Conservation (phyloP, 2,113 vertebrate species). For the Brachyhypopomus gauderio region DNA sequence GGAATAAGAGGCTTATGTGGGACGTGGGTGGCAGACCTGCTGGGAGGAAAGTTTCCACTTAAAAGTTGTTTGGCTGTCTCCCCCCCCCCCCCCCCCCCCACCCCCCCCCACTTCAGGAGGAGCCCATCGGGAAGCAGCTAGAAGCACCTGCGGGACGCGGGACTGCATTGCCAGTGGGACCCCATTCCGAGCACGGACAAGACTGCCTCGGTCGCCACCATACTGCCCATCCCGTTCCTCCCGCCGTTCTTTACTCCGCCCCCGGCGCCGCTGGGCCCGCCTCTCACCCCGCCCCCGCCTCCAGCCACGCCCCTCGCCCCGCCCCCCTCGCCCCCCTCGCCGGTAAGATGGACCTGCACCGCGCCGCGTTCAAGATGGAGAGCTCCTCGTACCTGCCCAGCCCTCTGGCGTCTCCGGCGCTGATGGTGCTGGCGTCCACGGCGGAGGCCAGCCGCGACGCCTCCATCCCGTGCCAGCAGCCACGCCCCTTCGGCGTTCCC, state of each 20-base stretch:
- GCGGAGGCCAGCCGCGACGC: conserved; percentile 96
- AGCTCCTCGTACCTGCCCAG: conserved; percentile 98
- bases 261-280: conserved; percentile 45
- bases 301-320: conserved; percentile 46
- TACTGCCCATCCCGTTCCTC: conserved; percentile 55
- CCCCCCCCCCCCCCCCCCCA: conserved; percentile 19
- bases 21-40: conserved; percentile 54
- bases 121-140: conserved; percentile 49
- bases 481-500: conserved; percentile 94
- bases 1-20: conserved; percentile 65
- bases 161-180: not conserved
- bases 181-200: conserved; percentile 30
- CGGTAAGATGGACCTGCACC: conserved; percentile 94
- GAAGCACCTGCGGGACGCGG: not conserved
- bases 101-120: conserved; percentile 42
- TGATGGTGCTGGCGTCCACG: conserved; percentile 98
- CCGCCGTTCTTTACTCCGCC: conserved; percentile 64
- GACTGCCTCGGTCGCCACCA: conserved; percentile 39
- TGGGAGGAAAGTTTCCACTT: conserved; percentile 48
- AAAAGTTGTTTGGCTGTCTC: conserved; percentile 27
- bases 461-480: conserved; percentile 96
- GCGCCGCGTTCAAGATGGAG: conserved; percentile 99
- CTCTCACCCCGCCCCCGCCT: conserved; percentile 50
- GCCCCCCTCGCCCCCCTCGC: conserved; percentile 41
- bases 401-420: conserved; percentile 93